Evolutionary conservation across 2,113 vertebrate genomes (phyloP), one percentile per base, ranked within the genome.

Genomic region (Mandrillus leucophaeus): DNA sequence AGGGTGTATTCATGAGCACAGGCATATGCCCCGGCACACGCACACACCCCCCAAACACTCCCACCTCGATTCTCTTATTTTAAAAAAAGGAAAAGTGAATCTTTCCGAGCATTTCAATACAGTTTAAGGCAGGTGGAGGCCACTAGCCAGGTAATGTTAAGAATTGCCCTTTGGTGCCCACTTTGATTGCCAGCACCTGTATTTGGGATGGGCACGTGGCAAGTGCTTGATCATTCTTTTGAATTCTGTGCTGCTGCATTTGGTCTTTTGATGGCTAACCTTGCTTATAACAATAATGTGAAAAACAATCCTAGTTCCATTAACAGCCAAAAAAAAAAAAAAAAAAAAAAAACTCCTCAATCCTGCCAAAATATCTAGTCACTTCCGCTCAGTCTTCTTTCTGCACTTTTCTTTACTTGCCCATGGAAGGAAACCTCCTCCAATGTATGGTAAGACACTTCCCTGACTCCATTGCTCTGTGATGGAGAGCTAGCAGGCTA

Each of bases 331-430:
- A 55, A 38, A 66, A n/a, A 4, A 30, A 48, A 20, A 57, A 22
- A 22, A n/a, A 61, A 1, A 45, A 40, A 55, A 4, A 40, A 40
- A 40, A 72, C 4, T 43, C 18, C 45, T n/a, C 9, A 40, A 3
- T 59, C 35, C 70, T 94, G 35, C 25, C 87, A 75, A 76, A 81
- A 81, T 72, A 32, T 90, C 48, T 78, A 43, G 35, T 40, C 25
- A 83, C 9, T 32, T 57, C 40, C 25, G 27, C 90, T 57, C 57
- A 90, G 23, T 35, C n/a, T 66, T 76, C 32, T 70, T 91, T 64
- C 72, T 22, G 23, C 3, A 45, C 35, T 88, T 50, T 93, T 66
- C 59, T 61, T 13, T 30, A 61, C 59, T 10, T 61, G 59, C 12
- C 27, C 55, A 64, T 30, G 6, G 35, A 73, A 35, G 38, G 72